phyloP scores from a whole-genome alignment of 2,888 invertebrate genomes.

The Chymomyza amoena region DNA sequence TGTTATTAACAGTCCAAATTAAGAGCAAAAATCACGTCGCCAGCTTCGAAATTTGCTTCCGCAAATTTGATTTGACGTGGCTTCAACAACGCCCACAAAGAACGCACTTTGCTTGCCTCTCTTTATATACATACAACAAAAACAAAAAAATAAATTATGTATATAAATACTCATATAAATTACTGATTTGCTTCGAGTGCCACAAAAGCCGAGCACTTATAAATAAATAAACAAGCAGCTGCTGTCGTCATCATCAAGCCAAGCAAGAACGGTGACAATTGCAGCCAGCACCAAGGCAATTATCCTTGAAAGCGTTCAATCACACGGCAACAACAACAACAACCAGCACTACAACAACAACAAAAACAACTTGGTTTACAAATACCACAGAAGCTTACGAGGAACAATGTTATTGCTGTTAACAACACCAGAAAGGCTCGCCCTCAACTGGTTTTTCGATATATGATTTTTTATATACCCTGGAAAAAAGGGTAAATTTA shows the following conservation, averaged over 20 bases:
- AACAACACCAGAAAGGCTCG: slow-evolving; percentile 51
- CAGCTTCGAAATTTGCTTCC: background rate
- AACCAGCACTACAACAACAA: background rate
- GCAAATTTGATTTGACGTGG: background rate
- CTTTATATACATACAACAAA: background rate
- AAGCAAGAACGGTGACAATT: background rate
- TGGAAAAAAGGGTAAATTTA: too few relatives aligned
- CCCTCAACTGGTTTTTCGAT: slow-evolving; percentile 38
- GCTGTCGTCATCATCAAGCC: background rate
- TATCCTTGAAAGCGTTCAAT: slow-evolving; percentile 69
- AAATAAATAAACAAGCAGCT: background rate
- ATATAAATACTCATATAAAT: background rate
- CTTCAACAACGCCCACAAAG: background rate
- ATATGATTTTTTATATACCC: background rate
- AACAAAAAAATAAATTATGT: background rate
- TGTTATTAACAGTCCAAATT: slow-evolving; percentile 46
- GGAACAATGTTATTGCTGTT: background rate
- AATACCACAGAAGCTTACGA: background rate
- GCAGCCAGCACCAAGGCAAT: background rate
- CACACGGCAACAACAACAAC: slow-evolving; percentile 33
- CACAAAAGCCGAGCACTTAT: background rate
- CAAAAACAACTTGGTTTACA: background rate
- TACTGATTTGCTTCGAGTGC: background rate
- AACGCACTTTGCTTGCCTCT: slow-evolving; percentile 29
- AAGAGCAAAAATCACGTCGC: slow-evolving; percentile 56